phyloP scores from a whole-genome alignment of 2,797 vertebrate genomes.

The Diglossa cyanea region DNA sequence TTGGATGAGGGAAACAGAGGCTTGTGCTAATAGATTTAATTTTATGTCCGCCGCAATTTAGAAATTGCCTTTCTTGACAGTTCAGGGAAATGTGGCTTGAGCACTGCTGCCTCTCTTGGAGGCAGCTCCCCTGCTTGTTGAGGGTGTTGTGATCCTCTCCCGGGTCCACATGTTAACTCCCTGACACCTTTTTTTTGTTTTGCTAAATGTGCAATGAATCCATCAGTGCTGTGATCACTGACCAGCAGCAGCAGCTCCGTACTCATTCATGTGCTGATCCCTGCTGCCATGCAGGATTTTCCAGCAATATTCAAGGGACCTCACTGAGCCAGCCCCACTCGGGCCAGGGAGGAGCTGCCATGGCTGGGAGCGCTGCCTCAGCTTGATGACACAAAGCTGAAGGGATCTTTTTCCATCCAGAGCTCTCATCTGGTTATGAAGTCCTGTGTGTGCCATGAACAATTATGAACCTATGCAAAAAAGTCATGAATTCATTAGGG shows the following conservation, averaged over 20 bases:
- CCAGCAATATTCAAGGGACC: not conserved
- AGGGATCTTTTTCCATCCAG: not conserved
- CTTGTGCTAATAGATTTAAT: not conserved
- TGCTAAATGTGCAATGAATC: not conserved
- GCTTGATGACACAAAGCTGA: not conserved
- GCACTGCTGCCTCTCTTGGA: not conserved
- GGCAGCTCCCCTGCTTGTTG: not conserved
- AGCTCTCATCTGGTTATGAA: not conserved
- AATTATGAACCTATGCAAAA: not conserved
- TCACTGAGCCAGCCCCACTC: not conserved
- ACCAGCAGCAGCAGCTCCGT: not conserved
- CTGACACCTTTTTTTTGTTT: not conserved
- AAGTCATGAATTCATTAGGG: not conserved
- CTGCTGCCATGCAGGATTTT: not conserved
- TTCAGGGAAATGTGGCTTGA: not conserved
- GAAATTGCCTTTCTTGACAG: not conserved
- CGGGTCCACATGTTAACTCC: accelerated
- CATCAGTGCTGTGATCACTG: not conserved
- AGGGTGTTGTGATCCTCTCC: not conserved
- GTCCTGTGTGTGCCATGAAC: not conserved
- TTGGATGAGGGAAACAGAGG: not conserved
- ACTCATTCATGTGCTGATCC: not conserved
- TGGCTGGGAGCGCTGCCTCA: accelerated
- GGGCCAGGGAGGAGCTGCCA: not conserved
- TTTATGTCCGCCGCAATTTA: not conserved